Percentiles rank a stretch among this genome's conserved stretches.
These are phyloP conservation scores for Columba livia DNA, from an alignment of 2,113 vertebrate species.

Conservation along the genomic window DNA sequence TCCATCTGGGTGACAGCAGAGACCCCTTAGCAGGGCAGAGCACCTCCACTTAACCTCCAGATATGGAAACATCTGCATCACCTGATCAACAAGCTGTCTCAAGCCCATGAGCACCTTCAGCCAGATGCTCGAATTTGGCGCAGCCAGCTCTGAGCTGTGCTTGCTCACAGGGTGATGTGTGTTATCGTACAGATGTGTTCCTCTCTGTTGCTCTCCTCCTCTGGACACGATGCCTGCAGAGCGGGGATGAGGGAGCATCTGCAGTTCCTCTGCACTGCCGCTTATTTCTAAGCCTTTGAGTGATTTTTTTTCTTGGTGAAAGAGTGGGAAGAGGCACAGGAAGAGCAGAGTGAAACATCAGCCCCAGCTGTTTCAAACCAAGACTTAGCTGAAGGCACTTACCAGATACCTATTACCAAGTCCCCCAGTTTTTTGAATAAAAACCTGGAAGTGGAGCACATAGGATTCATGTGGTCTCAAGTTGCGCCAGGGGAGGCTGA, in stretches of 20 bases:
- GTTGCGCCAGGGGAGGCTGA: too few relatives aligned
- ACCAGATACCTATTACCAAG: neutral
- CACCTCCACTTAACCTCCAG: neutral
- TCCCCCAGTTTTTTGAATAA: neutral
- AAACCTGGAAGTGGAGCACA: neutral
- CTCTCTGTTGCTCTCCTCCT: neutral
- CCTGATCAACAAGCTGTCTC: neutral
- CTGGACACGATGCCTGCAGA: neutral
- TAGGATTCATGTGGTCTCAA: neutral
- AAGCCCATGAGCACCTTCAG: neutral
- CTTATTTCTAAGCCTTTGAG: neutral
- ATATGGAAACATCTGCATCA: neutral
- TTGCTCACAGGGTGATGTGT: accelerated
- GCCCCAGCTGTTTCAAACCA: neutral
- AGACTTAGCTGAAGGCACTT: neutral
- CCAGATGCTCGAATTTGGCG: neutral
- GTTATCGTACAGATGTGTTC: neutral
- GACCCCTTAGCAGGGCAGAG: neutral
- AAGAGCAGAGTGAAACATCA: neutral
- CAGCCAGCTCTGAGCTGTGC: neutral
- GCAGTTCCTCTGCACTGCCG: neutral
- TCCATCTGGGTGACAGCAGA: neutral
- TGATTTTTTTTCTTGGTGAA: neutral
- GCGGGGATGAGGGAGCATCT: neutral
- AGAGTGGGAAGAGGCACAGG: neutral